A percentile compares a stretch with the other conserved stretches of the same genome.
Evolutionary conservation across 2,888 invertebrate species (phyloP).

Genomic region (Alcis repandata): DNA sequence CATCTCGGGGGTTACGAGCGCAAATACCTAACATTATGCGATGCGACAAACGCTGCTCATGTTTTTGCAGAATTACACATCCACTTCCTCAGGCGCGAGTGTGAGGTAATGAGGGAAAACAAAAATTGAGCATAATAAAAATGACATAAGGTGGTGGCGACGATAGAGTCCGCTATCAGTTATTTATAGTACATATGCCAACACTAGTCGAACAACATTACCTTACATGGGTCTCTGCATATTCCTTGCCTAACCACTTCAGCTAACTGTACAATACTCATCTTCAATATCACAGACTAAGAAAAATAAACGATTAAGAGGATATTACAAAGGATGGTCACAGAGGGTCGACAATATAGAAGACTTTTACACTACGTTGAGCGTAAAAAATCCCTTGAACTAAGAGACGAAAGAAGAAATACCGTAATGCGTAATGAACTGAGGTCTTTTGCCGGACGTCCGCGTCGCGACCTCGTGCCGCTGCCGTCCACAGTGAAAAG

Average conservation of each 20-base stretch:
- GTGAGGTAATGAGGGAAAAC: conserved; percentile 17
- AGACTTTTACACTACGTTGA: conserved; percentile 67
- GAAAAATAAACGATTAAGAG: conserved; percentile 56
- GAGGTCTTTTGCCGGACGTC: conserved; percentile 56
- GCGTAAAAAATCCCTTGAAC: conserved; percentile 61
- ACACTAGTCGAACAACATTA: too few relatives aligned
- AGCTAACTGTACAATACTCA: neutral
- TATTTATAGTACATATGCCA: too few relatives aligned
- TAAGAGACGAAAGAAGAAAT: conserved; percentile 56
- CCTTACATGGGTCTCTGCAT: neutral
- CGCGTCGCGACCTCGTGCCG: conserved; percentile 45
- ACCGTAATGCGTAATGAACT: conserved; percentile 69
- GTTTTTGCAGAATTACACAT: conserved; percentile 49
- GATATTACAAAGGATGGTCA: conserved; percentile 49
- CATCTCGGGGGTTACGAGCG: conserved; percentile 57
- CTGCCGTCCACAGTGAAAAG: conserved; percentile 50
- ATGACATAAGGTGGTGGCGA: neutral
- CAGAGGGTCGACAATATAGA: conserved; percentile 56
- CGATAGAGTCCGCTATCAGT: neutral
- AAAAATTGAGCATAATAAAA: neutral
- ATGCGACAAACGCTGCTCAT: conserved; percentile 67
- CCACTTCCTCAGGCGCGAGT: conserved; percentile 8
- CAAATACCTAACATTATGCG: conserved; percentile 78
- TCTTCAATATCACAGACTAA: conserved; percentile 44
- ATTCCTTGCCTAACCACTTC: neutral